phyloP scores from a whole-genome alignment of 2,888 invertebrate genomes.

The Coleophora flavipennella region DNA sequence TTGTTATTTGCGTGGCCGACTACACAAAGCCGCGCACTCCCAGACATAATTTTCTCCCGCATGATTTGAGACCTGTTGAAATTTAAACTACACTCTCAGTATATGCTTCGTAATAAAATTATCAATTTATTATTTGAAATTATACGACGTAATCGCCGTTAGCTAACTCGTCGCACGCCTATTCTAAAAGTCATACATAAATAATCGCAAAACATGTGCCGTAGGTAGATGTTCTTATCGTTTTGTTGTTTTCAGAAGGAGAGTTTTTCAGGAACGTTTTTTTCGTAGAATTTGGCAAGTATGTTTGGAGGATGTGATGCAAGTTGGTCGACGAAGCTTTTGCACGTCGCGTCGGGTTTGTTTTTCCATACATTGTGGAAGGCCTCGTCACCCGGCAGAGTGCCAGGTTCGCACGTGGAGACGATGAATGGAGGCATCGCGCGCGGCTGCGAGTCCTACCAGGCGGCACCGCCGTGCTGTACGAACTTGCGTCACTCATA shows the following conservation, averaged over 20 bases:
- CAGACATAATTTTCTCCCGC: no score
- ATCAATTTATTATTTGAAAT: no score
- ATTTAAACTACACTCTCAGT: no score
- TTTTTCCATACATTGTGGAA: constrained; percentile 38
- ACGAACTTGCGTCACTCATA: no score
- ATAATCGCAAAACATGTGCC: constrained; percentile 4
- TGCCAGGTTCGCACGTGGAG: constrained; percentile 58
- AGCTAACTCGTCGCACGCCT: no score
- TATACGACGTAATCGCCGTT: no score
- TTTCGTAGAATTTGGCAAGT: constrained; percentile 19
- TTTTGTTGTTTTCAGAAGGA: no score
- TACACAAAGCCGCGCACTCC: constrained; percentile 19
- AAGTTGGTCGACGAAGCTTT: constrained; percentile 2
- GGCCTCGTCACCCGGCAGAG: constrained; percentile 54
- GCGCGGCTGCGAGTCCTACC: constrained; percentile 24
- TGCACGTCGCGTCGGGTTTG: constrained; percentile 7
- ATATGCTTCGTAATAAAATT: no score
- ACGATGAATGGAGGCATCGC: constrained; percentile 59
- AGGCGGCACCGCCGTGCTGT: background rate
- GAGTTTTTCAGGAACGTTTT: no score
- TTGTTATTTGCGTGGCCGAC: constrained; percentile 63
- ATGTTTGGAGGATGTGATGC: constrained; percentile 14
- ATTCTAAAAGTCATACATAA: constrained; percentile 1
- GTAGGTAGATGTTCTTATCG: no score
- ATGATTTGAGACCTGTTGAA: no score